These are phyloP conservation scores for Drosophila hamatofila DNA, from an alignment of 2,888 invertebrate species.

Conservation along the genomic window DNA sequence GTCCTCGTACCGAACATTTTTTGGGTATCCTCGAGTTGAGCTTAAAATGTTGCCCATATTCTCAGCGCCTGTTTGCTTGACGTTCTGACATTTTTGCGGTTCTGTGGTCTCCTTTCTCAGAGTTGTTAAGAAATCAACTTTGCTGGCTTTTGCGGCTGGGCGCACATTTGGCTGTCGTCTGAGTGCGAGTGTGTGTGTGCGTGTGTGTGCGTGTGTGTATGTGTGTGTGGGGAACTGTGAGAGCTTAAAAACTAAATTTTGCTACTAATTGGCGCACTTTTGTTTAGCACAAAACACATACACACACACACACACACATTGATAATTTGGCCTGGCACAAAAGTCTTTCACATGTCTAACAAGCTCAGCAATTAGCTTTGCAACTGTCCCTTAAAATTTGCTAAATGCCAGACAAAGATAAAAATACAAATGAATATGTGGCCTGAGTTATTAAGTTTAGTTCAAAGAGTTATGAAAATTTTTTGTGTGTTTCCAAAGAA, in stretches of 20 bases:
- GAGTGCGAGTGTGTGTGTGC: slow-evolving; percentile 15
- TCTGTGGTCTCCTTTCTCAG: slow-evolving; percentile 52
- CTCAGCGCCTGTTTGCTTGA: slow-evolving; percentile 29
- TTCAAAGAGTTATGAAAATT: neutral
- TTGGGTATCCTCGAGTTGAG: slow-evolving; percentile 31
- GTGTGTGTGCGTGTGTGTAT: slow-evolving; percentile 21
- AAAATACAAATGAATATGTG: slow-evolving; percentile 15
- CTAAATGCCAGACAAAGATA: slow-evolving; percentile 22
- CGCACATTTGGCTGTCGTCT: slow-evolving; percentile 56
- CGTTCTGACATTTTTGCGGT: slow-evolving; percentile 67
- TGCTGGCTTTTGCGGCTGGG: slow-evolving; percentile 71
- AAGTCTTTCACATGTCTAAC: slow-evolving; percentile 67
- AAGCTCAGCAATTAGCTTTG: slow-evolving; percentile 75
- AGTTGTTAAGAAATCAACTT: slow-evolving; percentile 78
- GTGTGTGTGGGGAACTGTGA: slow-evolving; percentile 33
- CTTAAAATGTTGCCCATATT: slow-evolving; percentile 37
- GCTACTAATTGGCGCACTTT: slow-evolving; percentile 81
- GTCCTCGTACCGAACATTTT: slow-evolving; percentile 50
- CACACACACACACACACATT: slow-evolving; percentile 20
- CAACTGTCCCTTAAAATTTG: slow-evolving; percentile 39
- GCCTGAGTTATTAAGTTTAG: slow-evolving; percentile 15
- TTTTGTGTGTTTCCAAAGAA: neutral
- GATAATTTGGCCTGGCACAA: slow-evolving; percentile 25
- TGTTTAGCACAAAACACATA: slow-evolving; percentile 64
- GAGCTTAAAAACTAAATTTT: slow-evolving; percentile 76